Evolutionary conservation across 1,140 invertebrate species (phyloP), one percentile per base, ranked within the genome.

Genomic region (Drosophila ananassae): DNA sequence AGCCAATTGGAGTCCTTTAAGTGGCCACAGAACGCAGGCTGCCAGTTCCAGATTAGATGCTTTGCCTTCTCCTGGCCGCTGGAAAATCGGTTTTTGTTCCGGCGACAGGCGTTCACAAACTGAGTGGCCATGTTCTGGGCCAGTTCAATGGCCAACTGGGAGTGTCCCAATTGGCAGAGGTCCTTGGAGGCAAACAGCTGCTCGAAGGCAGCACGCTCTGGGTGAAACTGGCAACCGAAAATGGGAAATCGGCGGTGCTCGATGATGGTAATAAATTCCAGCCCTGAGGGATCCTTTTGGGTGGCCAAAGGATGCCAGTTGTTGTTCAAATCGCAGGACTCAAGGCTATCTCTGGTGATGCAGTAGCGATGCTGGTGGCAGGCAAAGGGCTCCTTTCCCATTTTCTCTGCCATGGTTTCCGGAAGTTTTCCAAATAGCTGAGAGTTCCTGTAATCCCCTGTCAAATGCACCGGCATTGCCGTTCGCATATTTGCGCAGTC

Each of bases 141-240:
- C 0, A 94, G 92, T 81, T 92, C 93, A 92, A 90, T 92, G 85
- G 7, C 96, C 44, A 94, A 90, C 0, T 54, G 32, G 0, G 93
- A 92, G 75, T 89, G 62, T 0, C 63, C n/a, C 8, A 6, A 6
- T 0, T 28, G 96, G 95, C 0, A 95, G 92, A 60, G 93, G 12
- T 93, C 93, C 48, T 92, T 81, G 1, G 91, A 92, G 1, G 91
- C 92, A 0, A 73, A 64, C 2, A 94, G 93, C 95, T 96, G 98
- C 91, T 98, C 97, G 81, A 95, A 98, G 1, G 94, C 90, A 78
- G 95, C 96, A 82, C 98, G 98, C 91, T 99, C 98, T 1, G 97
- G 97, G 92, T 99, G 98, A 92, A 97, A 98, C 89, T 98, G 97
- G 0, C 96, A 91, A 2, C 95, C 97, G 90, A 96, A 98, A 87